Percentiles rank a stretch among this genome's conserved stretches.
phyloP scores from a whole-genome alignment of 2,888 invertebrate genomes.

The Barypeithes pellucidus region DNA sequence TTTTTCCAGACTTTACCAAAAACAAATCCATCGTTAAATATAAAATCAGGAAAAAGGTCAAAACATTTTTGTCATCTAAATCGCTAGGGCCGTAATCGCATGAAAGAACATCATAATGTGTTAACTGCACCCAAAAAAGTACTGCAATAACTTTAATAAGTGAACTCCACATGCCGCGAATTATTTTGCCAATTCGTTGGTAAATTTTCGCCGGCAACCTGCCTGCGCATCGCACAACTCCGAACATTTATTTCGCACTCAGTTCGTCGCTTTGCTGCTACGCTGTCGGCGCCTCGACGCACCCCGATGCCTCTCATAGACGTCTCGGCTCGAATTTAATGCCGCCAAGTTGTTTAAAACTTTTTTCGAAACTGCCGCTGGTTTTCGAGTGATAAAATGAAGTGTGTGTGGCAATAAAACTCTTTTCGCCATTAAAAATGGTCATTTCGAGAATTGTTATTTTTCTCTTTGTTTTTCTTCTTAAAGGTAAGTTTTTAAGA shows the following conservation, averaged over 20 bases:
- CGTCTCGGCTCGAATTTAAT: constrained; percentile 48
- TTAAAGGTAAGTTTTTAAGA: constrained; percentile 41
- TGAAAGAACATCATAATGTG: constrained; percentile 29
- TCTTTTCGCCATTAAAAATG: constrained; percentile 33
- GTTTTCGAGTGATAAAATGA: constrained; percentile 47
- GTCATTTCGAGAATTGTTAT: constrained; percentile 35
- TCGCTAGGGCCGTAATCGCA: background rate
- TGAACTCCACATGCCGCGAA: constrained; percentile 29
- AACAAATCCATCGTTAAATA: no score
- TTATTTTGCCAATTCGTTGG: constrained; percentile 35
- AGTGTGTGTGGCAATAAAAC: constrained; percentile 47
- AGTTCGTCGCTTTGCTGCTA: constrained; percentile 52
- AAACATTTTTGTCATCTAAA: no score
- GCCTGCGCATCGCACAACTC: constrained; percentile 47
- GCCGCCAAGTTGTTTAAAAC: constrained; percentile 48
- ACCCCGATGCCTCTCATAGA: constrained; percentile 58
- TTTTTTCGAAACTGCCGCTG: constrained; percentile 30
- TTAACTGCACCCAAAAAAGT: constrained; percentile 28
- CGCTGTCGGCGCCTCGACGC: constrained; percentile 56
- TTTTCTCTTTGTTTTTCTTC: constrained; percentile 40
- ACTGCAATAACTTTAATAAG: constrained; percentile 34
- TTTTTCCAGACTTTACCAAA: no score
- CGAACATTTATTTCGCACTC: constrained; percentile 49
- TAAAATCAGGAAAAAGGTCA: no score
- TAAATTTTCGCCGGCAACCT: constrained; percentile 42